Percentiles rank a stretch among this genome's conserved stretches.
phyloP scores from a whole-genome alignment of 2,888 invertebrate species.

The Argyresthia albistria region DNA sequence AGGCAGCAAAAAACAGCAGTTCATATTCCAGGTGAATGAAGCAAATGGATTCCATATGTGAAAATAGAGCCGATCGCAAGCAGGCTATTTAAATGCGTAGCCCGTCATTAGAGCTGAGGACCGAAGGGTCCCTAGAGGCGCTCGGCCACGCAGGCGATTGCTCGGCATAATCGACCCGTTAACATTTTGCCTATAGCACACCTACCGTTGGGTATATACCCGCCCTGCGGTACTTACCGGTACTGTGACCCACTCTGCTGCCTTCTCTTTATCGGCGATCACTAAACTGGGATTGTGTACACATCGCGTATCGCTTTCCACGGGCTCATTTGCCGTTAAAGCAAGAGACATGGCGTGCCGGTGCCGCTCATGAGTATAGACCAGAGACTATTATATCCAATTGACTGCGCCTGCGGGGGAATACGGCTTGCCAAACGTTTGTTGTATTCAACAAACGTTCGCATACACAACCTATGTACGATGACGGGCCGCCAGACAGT shows the following conservation, averaged over 20 bases:
- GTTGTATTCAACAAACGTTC: too few relatives aligned
- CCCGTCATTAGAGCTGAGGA: conserved; percentile 54
- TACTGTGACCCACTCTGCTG: not conserved
- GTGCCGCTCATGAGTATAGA: too few relatives aligned
- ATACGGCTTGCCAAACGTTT: too few relatives aligned
- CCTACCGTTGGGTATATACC: not conserved
- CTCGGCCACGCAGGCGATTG: conserved; percentile 43
- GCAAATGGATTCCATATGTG: conserved; percentile 34
- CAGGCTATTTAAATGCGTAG: conserved; percentile 64
- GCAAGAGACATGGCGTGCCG: not conserved
- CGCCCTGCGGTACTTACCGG: not conserved
- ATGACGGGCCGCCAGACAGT: too few relatives aligned
- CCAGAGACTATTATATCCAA: too few relatives aligned
- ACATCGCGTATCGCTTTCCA: not conserved
- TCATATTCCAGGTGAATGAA: conserved; percentile 27
- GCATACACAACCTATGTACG: too few relatives aligned
- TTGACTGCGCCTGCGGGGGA: too few relatives aligned
- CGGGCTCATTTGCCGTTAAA: not conserved
- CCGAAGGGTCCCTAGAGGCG: conserved; percentile 28
- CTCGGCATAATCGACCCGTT: conserved; percentile 62
- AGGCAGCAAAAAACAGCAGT: conserved; percentile 9
- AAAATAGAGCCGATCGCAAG: conserved; percentile 36
- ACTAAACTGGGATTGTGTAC: not conserved
- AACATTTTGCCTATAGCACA: conserved; percentile 34
- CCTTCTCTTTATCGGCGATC: not conserved